Evolutionary conservation across 2,888 invertebrate genomes (phyloP), one percentile per base, ranked within the genome.

Genomic region (Eurytoma californica): DNA sequence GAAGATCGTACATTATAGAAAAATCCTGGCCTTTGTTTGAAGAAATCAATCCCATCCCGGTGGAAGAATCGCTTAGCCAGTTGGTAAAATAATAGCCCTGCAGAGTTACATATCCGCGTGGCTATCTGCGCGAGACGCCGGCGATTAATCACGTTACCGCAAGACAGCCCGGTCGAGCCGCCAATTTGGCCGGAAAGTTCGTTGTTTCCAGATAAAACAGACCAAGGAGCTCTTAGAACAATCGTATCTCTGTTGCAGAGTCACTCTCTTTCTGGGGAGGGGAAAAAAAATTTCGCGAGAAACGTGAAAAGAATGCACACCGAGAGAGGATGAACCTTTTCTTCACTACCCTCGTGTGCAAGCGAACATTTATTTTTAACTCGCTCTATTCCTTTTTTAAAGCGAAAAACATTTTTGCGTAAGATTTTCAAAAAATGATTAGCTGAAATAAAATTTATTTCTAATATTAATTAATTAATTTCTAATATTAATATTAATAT

Each of bases 151-250:
- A 86, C 85, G 85, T 87, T 86, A 84, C 78, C 74, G 74, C 73
- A 68, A 72, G 76, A 77, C 78, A 80, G 84, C 82, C 82, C 82
- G 79, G 83, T 83, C 82, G 81, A 82, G 84, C 84, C 85, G 84
- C 86, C 87, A 88, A 88, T 88, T 88, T 87, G 83, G 81, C 83
- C 84, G 86, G 85, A 85, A 86, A 88, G 84, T 84, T 86, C 86
- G 85, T 88, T 87, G 86, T 87, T 86, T 85, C 82, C 82, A 84
- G 86, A 87, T 87, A 87, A 86, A 85, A 81, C 75, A 68, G 53
- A 66, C 63, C 49, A 24, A 60, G 51, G 47, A 63, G 47, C 55
- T 73, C 53, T 75, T 47, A 69, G 75, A 76, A 76, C 69, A 81
- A 72, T 79, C 60, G 60, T 78, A 78, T 79, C 72, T 72, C 63